Base-by-base conservation (phyloP, 2,797 vertebrate species). In the Poeciliopsis presidionis region DNA sequence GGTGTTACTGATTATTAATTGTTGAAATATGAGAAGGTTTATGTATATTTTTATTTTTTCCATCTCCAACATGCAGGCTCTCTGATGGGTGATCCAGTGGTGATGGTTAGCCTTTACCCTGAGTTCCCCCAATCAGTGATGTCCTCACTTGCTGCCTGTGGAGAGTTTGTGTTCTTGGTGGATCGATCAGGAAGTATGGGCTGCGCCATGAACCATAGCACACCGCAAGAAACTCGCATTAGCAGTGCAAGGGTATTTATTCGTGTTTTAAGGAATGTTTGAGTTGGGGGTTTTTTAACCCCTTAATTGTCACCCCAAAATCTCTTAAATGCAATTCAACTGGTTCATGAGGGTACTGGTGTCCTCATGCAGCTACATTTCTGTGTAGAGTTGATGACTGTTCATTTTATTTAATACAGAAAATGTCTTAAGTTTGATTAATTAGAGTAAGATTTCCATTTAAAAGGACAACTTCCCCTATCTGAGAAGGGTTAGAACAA, bases 31-130 rank as follows among this genome's bases (percentile, higher is more conserved):
- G 3, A 43, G 9, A 69, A 69, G 0, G 8, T 43, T 7, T 39
- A 33, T 33, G 30, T 33, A 33, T 33, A 33, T 33, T 13, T 14
- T n/a, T 25, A 0, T 39, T 28, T 16, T 55, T 55, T 20, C 11
- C 36, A 36, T 36, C 36, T 36, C 16, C 55, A 98, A 33, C 30
- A 33, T 33, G 30, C 30, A 33, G 97, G 91, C 9, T 86, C 92
- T 87, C 84, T 97, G 72, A 96, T 98, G 96, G 93, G 91, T 13
- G 95, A 97, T 59, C 89, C 95, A 18, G 93, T 90, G 0, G 94
- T 96, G 43, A 97, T 98, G 97, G 79, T 97, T 79, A 97, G 95
- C 74, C 88, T 97, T 80, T 97, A 95, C 82, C 97, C 96, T n/a
- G 91, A 91, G 70, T 95, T 97, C 78, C 94, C 96, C 9, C 75